phyloP scores from a whole-genome alignment of 2,797 vertebrate species.

The Danio aesculapii region DNA sequence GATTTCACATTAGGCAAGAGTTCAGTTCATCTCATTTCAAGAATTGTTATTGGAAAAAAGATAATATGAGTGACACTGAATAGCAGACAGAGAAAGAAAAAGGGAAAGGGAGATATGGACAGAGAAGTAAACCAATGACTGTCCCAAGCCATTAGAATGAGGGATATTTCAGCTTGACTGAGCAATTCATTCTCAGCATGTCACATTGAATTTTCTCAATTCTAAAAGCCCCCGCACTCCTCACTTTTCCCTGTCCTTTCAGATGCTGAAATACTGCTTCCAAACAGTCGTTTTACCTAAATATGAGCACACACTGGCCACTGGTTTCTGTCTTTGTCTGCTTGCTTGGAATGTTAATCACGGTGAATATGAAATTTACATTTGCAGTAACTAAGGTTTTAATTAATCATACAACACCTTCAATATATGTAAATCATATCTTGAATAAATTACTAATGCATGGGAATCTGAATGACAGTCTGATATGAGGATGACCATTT shows the following conservation, averaged over 20 bases:
- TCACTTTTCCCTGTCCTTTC: conserved; percentile 83
- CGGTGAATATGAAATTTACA: not conserved
- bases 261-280: conserved; percentile 82
- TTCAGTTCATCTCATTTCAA: conserved; percentile 13
- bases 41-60: conserved; percentile 29
- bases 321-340: not conserved
- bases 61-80: conserved; percentile 22
- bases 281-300: conserved; percentile 77
- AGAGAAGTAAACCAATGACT: conserved; percentile 80
- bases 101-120: conserved; percentile 62
- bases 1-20: not conserved
- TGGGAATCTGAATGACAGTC: not conserved
- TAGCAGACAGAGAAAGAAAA: conserved; percentile 29
- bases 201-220: conserved; percentile 99
- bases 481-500: not conserved
- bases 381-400: not conserved
- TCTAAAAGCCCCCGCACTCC: conserved; percentile 85
- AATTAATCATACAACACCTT: not conserved
- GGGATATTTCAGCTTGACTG: conserved; percentile 99
- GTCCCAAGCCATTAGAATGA: conserved; percentile 99
- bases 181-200: conserved; percentile 98
- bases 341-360: not conserved
- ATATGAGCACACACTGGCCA: conserved; percentile 45
- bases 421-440: not conserved
- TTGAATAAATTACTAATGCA: not conserved